Evolutionary conservation across 2,888 invertebrate genomes (phyloP).

Genomic region (Sarcophaga rosellei): DNA sequence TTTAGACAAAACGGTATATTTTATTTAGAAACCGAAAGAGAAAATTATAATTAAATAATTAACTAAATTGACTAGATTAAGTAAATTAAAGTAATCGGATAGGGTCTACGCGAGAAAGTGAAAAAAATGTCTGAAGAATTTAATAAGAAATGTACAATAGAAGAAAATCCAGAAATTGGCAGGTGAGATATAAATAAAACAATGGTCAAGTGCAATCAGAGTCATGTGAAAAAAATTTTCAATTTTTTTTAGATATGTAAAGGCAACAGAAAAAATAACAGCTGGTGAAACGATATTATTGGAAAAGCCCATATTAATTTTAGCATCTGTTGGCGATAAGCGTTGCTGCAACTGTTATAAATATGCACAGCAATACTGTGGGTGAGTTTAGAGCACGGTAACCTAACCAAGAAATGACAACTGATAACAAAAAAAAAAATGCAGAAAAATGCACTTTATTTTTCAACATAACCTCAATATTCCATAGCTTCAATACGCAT

Average conservation of each 20-base stretch:
- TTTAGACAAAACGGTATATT: background rate
- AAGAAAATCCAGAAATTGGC: constrained; percentile 74
- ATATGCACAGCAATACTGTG: constrained; percentile 74
- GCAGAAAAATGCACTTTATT: too few relatives aligned
- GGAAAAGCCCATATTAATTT: constrained; percentile 83
- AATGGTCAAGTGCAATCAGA: too few relatives aligned
- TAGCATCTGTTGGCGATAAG: constrained; percentile 79
- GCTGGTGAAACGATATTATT: constrained; percentile 83
- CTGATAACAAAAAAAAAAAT: background rate
- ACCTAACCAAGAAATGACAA: too few relatives aligned
- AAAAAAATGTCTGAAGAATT: constrained; percentile 72
- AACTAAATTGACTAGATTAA: background rate
- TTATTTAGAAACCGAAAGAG: background rate
- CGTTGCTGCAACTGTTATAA: constrained; percentile 83
- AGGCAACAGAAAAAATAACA: constrained; percentile 82
- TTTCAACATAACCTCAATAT: too few relatives aligned
- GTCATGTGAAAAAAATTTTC: background rate
- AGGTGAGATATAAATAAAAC: constrained; percentile 70
- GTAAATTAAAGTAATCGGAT: background rate
- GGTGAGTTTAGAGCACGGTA: constrained; percentile 71
- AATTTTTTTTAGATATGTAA: constrained; percentile 81
- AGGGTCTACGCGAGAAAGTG: too few relatives aligned
- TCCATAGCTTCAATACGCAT: too few relatives aligned
- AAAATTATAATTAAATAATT: background rate
- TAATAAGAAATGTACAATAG: constrained; percentile 75